These are phyloP conservation scores for Acleris literana DNA, from an alignment of 2,888 invertebrate species.

Conservation along the genomic window DNA sequence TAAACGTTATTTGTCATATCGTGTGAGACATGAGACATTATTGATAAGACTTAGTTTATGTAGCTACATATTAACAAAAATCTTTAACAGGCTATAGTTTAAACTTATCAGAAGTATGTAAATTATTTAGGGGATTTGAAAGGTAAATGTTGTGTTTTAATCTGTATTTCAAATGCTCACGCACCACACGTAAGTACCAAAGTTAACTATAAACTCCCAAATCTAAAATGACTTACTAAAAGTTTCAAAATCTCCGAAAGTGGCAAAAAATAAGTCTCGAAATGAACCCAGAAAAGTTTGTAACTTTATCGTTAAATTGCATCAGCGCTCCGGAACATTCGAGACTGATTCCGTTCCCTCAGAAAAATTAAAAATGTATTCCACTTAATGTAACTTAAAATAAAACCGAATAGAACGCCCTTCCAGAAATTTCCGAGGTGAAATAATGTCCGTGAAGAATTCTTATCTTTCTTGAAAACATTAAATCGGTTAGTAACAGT, in stretches of 20 bases:
- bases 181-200: not conserved
- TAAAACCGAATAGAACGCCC: too few relatives aligned
- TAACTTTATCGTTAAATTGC: conserved; percentile 27
- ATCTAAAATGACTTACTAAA: conserved; percentile 2
- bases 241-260: conserved; percentile 1
- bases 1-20: too few relatives aligned
- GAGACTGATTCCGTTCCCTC: not conserved
- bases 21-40: too few relatives aligned
- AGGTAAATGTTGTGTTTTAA: too few relatives aligned
- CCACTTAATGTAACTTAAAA: too few relatives aligned
- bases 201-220: not conserved
- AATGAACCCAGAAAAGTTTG: conserved; percentile 22
- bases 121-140: too few relatives aligned
- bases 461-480: too few relatives aligned
- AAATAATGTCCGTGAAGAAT: not conserved
- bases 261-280: not conserved
- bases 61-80: too few relatives aligned
- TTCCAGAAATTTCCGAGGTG: too few relatives aligned
- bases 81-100: too few relatives aligned
- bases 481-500: not conserved
- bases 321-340: conserved; percentile 31
- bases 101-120: too few relatives aligned
- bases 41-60: too few relatives aligned
- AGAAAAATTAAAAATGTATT: not conserved
- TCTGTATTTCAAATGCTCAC: not conserved